Conservation (phyloP, 2,888 invertebrate species). For the Heteropelma amictum region DNA sequence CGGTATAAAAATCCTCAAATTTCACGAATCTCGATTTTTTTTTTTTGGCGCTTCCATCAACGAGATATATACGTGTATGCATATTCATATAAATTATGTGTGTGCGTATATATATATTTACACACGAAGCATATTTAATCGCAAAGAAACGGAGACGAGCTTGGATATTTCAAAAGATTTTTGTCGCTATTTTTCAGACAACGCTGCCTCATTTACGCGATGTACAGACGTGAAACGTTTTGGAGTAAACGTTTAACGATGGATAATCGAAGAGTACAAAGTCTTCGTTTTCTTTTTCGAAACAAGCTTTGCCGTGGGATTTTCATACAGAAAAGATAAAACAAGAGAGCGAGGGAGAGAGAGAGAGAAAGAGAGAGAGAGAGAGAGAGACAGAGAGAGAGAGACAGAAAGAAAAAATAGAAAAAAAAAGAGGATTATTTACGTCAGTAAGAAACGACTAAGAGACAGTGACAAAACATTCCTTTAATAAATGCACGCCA, state of each 20-base stretch:
- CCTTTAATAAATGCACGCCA: slow-evolving; percentile 51
- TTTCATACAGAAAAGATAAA: slow-evolving; percentile 26
- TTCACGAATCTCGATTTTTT: slow-evolving; percentile 53
- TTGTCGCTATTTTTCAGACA: slow-evolving; percentile 62
- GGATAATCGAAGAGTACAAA: slow-evolving; percentile 49
- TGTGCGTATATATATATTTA: background rate
- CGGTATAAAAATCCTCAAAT: slow-evolving; percentile 53
- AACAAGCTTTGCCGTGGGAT: slow-evolving; percentile 48
- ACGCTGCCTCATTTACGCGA: slow-evolving; percentile 60
- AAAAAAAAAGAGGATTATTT: slow-evolving; percentile 27
- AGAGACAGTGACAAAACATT: slow-evolving; percentile 51
- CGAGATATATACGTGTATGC: slow-evolving; percentile 6
- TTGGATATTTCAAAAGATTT: slow-evolving; percentile 51
- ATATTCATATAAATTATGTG: slow-evolving; percentile 1
- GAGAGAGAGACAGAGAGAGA: slow-evolving; percentile 26
- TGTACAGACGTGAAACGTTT: slow-evolving; percentile 58
- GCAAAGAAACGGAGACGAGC: slow-evolving; percentile 2
- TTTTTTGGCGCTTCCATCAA: slow-evolving; percentile 47
- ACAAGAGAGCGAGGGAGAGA: slow-evolving; percentile 25
- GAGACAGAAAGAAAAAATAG: slow-evolving; percentile 21
- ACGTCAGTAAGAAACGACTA: slow-evolving; percentile 40
- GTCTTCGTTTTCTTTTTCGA: slow-evolving; percentile 52
- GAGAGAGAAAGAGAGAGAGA: slow-evolving; percentile 29
- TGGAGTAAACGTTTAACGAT: slow-evolving; percentile 47
- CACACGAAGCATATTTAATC: slow-evolving; percentile 17